Percentiles rank a stretch among this genome's conserved stretches.
Evolutionary conservation across 2,113 vertebrate species (phyloP).

Genomic region (Conger conger): DNA sequence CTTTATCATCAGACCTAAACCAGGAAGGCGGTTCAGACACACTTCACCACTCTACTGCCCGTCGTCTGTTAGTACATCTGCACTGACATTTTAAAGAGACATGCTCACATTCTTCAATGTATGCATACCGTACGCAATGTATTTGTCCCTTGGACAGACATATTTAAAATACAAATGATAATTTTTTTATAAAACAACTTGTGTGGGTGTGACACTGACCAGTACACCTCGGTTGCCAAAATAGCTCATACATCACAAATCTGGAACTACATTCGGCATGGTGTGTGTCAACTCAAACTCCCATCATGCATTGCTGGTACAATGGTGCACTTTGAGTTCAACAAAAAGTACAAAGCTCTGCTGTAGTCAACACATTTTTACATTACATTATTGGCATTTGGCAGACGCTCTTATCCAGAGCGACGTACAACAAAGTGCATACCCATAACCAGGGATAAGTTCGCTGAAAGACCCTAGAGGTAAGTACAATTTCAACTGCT

Average conservation of each 20-base stretch:
- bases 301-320: neutral
- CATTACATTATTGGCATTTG: too few species aligned
- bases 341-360: too few species aligned
- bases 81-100: neutral
- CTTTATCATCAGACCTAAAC: neutral
- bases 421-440: too few species aligned
- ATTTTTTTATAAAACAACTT: too few species aligned
- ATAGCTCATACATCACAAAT: neutral
- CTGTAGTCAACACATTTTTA: too few species aligned
- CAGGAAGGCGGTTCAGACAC: neutral
- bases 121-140: neutral
- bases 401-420: too few species aligned
- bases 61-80: neutral
- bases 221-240: neutral
- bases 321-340: neutral
- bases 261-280: neutral
- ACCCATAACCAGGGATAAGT: too few species aligned
- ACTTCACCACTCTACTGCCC: neutral
- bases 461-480: too few species aligned
- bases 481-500: too few species aligned
- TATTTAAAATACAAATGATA: too few species aligned
- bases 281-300: neutral
- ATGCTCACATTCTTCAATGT: neutral
- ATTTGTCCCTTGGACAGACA: neutral
- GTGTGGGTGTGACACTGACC: too few species aligned